Conservation (phyloP, 2,113 vertebrate genomes). For the Furnarius figulus region DNA sequence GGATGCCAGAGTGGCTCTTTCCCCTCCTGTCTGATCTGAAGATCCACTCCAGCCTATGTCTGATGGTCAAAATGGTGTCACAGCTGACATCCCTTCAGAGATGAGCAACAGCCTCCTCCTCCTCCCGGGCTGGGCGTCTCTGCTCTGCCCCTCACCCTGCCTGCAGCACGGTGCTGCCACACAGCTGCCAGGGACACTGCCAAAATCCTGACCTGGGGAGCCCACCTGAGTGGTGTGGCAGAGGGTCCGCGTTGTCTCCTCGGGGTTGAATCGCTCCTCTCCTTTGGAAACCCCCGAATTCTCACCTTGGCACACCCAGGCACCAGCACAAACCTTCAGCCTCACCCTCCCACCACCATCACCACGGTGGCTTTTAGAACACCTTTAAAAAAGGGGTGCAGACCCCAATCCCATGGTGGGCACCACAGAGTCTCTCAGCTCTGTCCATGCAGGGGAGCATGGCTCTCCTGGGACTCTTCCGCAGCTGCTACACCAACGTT, state of each 20-base stretch:
- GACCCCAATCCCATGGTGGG: accelerated
- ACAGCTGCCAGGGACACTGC: background rate
- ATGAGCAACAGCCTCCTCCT: background rate
- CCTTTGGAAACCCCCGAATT: background rate
- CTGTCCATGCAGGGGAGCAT: background rate
- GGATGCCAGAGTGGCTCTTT: background rate
- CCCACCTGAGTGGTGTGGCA: accelerated
- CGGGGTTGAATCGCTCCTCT: accelerated
- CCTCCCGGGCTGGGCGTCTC: accelerated
- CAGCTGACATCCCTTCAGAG: background rate
- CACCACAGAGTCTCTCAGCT: slow-evolving; percentile 20
- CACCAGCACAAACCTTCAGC: background rate
- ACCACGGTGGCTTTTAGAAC: background rate
- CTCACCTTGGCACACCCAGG: background rate
- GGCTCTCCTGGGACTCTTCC: background rate
- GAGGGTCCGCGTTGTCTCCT: accelerated
- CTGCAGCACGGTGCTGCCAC: accelerated
- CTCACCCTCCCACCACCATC: background rate
- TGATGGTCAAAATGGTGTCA: background rate
- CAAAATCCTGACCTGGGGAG: background rate
- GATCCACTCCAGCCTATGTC: background rate
- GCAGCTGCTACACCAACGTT: background rate
- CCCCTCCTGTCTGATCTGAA: background rate
- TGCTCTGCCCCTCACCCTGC: background rate
- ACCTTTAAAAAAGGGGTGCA: background rate